Base-by-base conservation (phyloP, 2,888 invertebrate species). In the Ophioninae sp. region DNA sequence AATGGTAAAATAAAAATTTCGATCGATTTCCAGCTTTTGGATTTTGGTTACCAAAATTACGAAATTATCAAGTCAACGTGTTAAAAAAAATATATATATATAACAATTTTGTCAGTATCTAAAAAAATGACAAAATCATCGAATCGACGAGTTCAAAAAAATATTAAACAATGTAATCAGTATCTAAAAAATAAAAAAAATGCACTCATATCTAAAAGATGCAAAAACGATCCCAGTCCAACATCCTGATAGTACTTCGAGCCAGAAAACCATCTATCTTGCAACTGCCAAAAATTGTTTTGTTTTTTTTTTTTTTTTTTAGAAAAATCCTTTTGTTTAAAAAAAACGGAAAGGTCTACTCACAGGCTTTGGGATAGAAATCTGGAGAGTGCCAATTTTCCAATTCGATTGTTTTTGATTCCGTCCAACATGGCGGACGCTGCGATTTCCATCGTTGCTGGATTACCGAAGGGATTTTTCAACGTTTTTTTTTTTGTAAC, bases 331-430 rank as follows among this genome's bases (percentile, higher is more conserved):
- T 44, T 81, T 44, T 51, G 23, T 51, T 51, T 6, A 63, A 10
- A 20, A 51, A 10, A 23, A 20, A 51, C 13, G 61, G 64, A 30
- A 69, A 65, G 44, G 39, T 39, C 39, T 95, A 96, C 96, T 96
- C 94, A 96, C 96, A 96, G 94, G 93, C 96, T 96, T 92, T 96
- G 96, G 72, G 96, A 96, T 85, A 96, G 94, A 91, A 96, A 96
- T 92, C 95, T 95, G 87, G 96, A 96, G 85, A 96, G 94, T 85
- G 96, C 96, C 91, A 96, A 94, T 93, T 96, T 95, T 88, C 95
- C 95, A 88, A 96, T 95, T 92, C 96, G 95, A 94, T 96, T 95
- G 90, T 96, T 96, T 92, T 96, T 96, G 91, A 96, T 94, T 86
- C 96, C 96, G 91, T 96, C 96, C 92, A 96, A 95, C 94, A 96